A percentile compares a stretch with the other conserved stretches of the same genome.
Evolutionary conservation across 2,888 invertebrate species (phyloP).

Genomic region (Philopedon plagiatum): DNA sequence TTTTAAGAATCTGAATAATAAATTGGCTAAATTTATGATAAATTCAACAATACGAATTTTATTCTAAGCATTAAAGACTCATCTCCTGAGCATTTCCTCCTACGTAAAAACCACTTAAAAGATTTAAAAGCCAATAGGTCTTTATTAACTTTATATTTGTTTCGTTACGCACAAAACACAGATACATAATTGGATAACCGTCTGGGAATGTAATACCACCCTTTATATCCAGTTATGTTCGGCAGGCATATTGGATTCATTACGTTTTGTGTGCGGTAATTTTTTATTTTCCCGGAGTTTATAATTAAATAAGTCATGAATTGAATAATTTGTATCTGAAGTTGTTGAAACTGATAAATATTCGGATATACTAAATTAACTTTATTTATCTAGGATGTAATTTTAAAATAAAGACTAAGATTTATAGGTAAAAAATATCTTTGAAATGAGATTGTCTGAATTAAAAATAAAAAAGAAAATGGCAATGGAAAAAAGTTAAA

Average conservation of each 20-base stretch:
- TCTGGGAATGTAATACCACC: not conserved
- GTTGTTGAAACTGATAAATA: too few relatives aligned
- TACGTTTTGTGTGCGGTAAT: conserved; percentile 14
- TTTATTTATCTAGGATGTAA: too few relatives aligned
- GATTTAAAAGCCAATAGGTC: conserved; percentile 24
- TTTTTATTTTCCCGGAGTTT: conserved; percentile 16
- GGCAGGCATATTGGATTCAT: conserved; percentile 35
- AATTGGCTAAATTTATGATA: too few relatives aligned
- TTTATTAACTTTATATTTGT: conserved; percentile 35
- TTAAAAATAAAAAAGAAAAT: too few relatives aligned
- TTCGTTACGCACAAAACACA: conserved; percentile 17
- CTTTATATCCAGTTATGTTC: conserved; percentile 25
- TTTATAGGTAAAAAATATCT: too few relatives aligned
- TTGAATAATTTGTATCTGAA: not conserved
- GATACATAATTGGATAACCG: conserved; percentile 40
- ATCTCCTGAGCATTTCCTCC: not conserved
- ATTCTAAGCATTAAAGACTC: too few relatives aligned
- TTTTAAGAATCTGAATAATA: too few relatives aligned
- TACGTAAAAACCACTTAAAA: not conserved
- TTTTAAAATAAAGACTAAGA: too few relatives aligned
- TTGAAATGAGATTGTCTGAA: too few relatives aligned
- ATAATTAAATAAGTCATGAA: conserved; percentile 4
- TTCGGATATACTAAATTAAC: too few relatives aligned
- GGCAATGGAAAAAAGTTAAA: too few relatives aligned
- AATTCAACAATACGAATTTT: too few relatives aligned